These are phyloP conservation scores for Pelecanoides urinatrix DNA, from an alignment of 2,113 vertebrate genomes.

Conservation along the genomic window DNA sequence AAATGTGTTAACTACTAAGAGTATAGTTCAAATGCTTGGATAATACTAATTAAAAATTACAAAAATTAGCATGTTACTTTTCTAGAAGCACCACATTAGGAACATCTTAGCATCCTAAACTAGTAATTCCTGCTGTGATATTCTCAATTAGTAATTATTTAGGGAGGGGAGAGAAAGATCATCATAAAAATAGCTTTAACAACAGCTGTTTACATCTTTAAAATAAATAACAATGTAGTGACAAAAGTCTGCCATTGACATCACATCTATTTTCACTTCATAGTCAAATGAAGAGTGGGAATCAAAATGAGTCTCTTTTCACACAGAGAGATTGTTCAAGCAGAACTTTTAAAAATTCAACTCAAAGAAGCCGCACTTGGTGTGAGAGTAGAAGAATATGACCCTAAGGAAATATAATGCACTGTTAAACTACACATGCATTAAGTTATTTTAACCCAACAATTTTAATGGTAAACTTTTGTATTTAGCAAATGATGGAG, in stretches of 20 bases:
- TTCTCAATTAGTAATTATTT: not conserved
- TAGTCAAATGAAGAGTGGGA: not conserved
- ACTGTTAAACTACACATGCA: not conserved
- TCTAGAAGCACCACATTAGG: not conserved
- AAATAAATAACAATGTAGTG: not conserved
- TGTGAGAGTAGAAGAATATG: not conserved
- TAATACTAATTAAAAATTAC: not conserved
- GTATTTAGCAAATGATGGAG: not conserved
- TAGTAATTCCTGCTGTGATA: not conserved
- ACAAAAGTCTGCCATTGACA: not conserved
- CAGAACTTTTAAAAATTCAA: not conserved
- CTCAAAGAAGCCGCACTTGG: not conserved
- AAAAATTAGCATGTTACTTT: not conserved
- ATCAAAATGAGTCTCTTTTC: not conserved
- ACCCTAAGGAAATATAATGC: not conserved
- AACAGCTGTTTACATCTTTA: not conserved
- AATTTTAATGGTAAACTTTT: not conserved
- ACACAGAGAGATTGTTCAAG: not conserved
- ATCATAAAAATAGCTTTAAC: not conserved
- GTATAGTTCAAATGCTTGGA: not conserved
- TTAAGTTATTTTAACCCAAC: not conserved
- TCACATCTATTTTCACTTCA: not conserved
- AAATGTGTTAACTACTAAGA: not conserved
- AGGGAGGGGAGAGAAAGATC: not conserved
- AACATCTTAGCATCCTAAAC: not conserved